Evolutionary conservation across 2,888 invertebrate species (phyloP).

Genomic region (Chrysolina oricalcia): DNA sequence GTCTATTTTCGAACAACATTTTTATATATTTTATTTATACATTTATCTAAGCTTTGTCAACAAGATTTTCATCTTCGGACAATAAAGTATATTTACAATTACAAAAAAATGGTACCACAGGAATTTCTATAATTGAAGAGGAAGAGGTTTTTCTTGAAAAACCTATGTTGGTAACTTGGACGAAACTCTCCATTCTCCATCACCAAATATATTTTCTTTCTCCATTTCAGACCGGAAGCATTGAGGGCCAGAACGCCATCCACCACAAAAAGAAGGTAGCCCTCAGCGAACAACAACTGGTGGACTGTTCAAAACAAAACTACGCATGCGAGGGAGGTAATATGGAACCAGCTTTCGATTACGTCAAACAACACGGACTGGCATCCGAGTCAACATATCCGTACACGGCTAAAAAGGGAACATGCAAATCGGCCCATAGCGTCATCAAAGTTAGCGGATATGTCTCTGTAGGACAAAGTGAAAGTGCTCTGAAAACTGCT

Average conservation of each 20-base stretch:
- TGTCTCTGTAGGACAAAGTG: not conserved
- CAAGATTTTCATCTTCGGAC: too few species aligned
- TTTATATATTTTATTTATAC: too few species aligned
- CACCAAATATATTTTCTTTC: too few species aligned
- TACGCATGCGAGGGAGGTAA: conserved; percentile 91
- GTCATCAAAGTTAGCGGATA: not conserved
- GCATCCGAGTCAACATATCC: conserved; percentile 91
- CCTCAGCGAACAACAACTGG: conserved; percentile 91
- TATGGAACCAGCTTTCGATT: conserved; percentile 87
- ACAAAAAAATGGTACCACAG: too few species aligned
- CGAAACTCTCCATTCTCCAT: too few species aligned
- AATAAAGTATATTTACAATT: too few species aligned
- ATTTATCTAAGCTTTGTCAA: too few species aligned
- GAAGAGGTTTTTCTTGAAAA: too few species aligned
- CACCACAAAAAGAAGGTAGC: conserved; percentile 68
- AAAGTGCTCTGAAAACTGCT: conserved; percentile 21
- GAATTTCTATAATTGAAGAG: too few species aligned
- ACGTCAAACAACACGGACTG: conserved; percentile 85
- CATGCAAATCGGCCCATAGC: conserved; percentile 78
- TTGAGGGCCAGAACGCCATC: conserved; percentile 33
- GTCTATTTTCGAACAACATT: too few species aligned
- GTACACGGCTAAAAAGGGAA: conserved; percentile 84
- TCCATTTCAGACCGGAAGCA: not conserved
- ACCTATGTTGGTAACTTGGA: too few species aligned
- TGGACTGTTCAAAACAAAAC: conserved; percentile 87